Evolutionary conservation across 2,797 vertebrate genomes (phyloP), one percentile per base, ranked within the genome.

Genomic region (Lepidocolaptes lacrymiger): DNA sequence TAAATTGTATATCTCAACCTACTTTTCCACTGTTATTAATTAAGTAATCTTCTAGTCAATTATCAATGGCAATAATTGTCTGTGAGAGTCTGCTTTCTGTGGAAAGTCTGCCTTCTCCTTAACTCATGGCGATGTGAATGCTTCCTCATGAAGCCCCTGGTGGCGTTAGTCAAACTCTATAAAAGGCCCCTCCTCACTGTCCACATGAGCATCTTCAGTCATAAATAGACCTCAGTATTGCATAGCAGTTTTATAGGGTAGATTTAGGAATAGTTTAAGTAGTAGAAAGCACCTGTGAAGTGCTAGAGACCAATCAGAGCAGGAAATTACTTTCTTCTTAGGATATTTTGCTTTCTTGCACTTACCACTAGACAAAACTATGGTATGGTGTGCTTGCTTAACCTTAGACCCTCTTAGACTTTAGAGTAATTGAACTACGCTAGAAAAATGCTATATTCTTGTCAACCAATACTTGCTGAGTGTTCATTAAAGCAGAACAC

Each of bases 321-420:
- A 85, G 74, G 55, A 91, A 89, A 87, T 93, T 62, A 51, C 27
- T 77, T 94, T 83, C 26, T 85, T 85, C 56, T 69, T 59, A 66
- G 26, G 19, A 44, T 82, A 67, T 67, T 21, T 14, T 76, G 23
- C 37, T 93, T 41, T 89, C 22, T 34, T 77, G 28, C 9, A 55
- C n/a, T 49, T 89, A 51, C 0, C 75, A 0, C 18, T 39, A 39
- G 36, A 37, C 24, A 87, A 88, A 91, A 83, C 30, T 48, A 17
- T 41, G 32, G 48, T 43, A 26, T 55, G 66, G 62, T 27, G 21
- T 94, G n/a, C 20, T 39, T 6, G 1, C 28, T 68, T 44, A 44
- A 44, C 63, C 15, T 74, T 64, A 22, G 1, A 44, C 63, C 83
- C 18, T 91, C 14, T 79, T 63, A 68, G 67, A 61, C 49, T 77